phyloP scores from a whole-genome alignment of 1,140 invertebrate genomes.

The Hylaeus anthracinus region DNA sequence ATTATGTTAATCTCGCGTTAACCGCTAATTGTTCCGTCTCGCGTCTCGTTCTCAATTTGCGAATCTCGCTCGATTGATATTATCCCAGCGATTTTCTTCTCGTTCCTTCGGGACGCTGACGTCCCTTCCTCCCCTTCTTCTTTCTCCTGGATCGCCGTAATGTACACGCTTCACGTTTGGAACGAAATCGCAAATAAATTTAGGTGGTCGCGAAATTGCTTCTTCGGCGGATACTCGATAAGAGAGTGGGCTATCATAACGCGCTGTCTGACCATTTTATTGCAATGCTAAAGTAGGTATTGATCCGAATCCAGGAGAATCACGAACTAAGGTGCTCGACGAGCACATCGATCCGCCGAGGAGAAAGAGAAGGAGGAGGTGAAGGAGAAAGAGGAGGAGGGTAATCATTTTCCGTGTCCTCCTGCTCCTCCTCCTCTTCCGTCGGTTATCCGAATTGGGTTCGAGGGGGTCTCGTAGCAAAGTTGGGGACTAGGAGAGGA shows the following conservation, averaged over 20 bases:
- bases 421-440: constrained; percentile 59
- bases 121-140: neutral
- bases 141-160: constrained; percentile 36
- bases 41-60: neutral
- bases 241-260: constrained; percentile 64
- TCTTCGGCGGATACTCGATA: constrained; percentile 62
- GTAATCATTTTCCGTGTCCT: constrained; percentile 66
- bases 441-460: constrained; percentile 72
- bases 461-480: constrained; percentile 68
- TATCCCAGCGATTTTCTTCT: neutral
- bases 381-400: constrained; percentile 54
- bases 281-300: constrained; percentile 68
- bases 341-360: constrained; percentile 66
- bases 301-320: constrained; percentile 69
- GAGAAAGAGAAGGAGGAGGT: constrained; percentile 53
- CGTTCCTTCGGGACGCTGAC: no score
- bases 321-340: constrained; percentile 68
- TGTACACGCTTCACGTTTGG: constrained; percentile 43
- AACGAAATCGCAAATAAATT: constrained; percentile 61
- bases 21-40: constrained; percentile 15
- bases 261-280: constrained; percentile 67
- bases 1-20: constrained; percentile 61
- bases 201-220: constrained; percentile 54
- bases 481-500: constrained; percentile 69
- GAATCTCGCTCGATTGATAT: constrained; percentile 9